phyloP scores from a whole-genome alignment of 1,140 invertebrate genomes.

The Ladona fulva region DNA sequence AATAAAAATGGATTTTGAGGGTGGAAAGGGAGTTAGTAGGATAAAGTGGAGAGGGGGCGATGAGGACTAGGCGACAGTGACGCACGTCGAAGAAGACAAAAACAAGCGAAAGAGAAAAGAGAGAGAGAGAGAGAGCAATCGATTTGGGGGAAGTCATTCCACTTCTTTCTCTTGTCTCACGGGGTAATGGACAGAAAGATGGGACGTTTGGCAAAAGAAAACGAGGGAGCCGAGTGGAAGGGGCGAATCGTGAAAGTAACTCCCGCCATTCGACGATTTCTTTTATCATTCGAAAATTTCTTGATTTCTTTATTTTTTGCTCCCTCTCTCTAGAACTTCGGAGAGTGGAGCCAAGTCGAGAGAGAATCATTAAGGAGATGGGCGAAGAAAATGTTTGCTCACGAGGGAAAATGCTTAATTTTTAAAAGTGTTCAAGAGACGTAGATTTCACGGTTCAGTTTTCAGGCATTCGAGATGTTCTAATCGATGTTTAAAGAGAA shows the following conservation, averaged over 20 bases:
- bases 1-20: no score
- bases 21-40: no score
- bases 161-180: not conserved
- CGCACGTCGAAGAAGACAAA: no score
- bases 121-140: not conserved
- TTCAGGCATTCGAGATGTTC: not conserved
- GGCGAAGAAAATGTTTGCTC: not conserved
- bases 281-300: no score
- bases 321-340: no score
- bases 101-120: no score
- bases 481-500: no score
- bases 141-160: not conserved
- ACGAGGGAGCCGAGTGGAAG: not conserved
- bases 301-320: no score
- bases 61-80: no score
- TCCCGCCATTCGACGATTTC: no score
- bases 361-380: not conserved
- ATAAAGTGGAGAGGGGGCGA: no score
- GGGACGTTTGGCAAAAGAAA: not conserved
- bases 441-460: not conserved
- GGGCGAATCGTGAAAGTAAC: not conserved
- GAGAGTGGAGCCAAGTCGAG: no score
- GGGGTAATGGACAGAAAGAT: not conserved
- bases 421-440: not conserved
- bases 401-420: not conserved